phyloP scores from a whole-genome alignment of 1,140 invertebrate genomes.

The Diuraphis noxia region DNA sequence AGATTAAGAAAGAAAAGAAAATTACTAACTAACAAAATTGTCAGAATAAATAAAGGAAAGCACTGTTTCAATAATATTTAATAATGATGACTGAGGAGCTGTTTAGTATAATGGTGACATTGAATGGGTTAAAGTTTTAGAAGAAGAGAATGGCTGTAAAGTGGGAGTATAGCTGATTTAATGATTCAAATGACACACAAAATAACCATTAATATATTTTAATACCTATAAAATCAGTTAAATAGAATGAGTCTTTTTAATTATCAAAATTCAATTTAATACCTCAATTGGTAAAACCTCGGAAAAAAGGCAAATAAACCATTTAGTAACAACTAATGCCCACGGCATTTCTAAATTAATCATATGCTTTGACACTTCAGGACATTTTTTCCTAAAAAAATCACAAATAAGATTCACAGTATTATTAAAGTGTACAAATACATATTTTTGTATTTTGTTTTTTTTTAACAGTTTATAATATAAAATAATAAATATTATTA shows the following conservation, averaged over 20 bases:
- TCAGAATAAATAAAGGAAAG: too few relatives aligned
- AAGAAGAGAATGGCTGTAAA: not conserved
- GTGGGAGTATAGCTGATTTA: not conserved
- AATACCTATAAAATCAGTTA: not conserved
- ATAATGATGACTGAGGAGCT: too few relatives aligned
- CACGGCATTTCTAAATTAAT: slow-evolving; percentile 77
- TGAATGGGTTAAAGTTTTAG: not conserved
- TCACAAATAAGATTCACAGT: not conserved
- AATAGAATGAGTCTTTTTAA: not conserved
- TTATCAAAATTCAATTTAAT: slow-evolving; percentile 52
- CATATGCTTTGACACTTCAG: slow-evolving; percentile 78
- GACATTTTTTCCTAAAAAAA: slow-evolving; percentile 70
- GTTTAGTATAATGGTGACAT: not conserved
- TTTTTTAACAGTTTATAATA: not conserved
- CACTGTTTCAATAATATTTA: too few relatives aligned
- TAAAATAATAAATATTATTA: slow-evolving; percentile 11
- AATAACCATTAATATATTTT: too few relatives aligned
- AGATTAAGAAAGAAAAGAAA: not conserved
- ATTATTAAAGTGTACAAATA: not conserved
- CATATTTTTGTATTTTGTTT: not conserved
- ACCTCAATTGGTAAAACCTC: slow-evolving; percentile 89
- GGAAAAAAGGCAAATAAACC: slow-evolving; percentile 91
- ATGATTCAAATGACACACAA: not conserved
- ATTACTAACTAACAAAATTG: not conserved
- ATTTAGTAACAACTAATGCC: slow-evolving; percentile 87